These are phyloP conservation scores for Hypselothyrea guttata DNA, from an alignment of 2,888 invertebrate genomes.

Conservation along the genomic window DNA sequence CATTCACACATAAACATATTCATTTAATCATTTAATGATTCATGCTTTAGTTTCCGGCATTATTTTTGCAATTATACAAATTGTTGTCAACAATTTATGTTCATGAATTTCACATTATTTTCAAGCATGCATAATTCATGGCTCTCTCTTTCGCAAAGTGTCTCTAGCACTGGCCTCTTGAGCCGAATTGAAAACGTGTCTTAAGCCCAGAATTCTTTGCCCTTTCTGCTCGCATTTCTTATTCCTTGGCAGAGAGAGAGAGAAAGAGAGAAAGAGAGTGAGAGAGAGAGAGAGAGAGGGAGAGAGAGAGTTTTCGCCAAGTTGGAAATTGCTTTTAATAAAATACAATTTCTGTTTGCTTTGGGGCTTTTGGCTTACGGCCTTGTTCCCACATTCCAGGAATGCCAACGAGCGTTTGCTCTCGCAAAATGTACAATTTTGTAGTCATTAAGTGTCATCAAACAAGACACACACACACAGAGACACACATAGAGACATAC, in stretches of 20 bases:
- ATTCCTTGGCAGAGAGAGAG: too few relatives aligned
- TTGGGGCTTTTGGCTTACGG: constrained; percentile 11
- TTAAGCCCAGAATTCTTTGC: too few relatives aligned
- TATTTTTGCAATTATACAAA: constrained; percentile 45
- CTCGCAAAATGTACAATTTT: constrained; percentile 54
- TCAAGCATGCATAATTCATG: constrained; percentile 35
- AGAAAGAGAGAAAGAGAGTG: too few relatives aligned
- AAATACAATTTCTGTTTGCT: constrained; percentile 68
- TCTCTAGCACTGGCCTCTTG: too few relatives aligned
- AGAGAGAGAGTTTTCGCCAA: constrained; percentile 63
- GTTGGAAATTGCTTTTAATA: constrained; percentile 70
- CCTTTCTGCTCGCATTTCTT: too few relatives aligned
- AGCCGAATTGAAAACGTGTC: too few relatives aligned
- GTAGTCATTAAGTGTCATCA: constrained; percentile 63
- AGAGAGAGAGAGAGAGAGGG: too few relatives aligned
- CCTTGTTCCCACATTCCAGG: constrained; percentile 50
- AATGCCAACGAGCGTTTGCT: constrained; percentile 35
- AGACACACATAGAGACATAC: constrained; percentile 5
- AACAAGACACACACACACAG: constrained; percentile 27
- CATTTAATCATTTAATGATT: constrained; percentile 3
- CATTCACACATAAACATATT: not conserved
- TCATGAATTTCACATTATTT: constrained; percentile 36
- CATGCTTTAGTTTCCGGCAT: constrained; percentile 9
- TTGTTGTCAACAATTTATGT: constrained; percentile 43
- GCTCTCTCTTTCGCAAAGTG: not conserved